Conservation (phyloP, 2,888 invertebrate species). For the Zygothrica quintamaculata region DNA sequence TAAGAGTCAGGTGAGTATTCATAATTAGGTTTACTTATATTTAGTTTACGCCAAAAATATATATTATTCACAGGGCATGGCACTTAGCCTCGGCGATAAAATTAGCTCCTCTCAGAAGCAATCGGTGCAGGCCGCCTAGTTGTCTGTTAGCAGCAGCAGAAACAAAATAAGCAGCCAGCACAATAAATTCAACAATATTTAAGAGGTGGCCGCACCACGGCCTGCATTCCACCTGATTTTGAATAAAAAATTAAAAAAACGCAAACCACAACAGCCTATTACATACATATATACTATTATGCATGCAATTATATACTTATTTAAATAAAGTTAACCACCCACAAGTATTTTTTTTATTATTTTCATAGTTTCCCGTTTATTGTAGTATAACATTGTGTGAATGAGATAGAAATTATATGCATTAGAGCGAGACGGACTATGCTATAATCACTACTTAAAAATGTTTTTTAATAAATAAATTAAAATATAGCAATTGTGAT, state of each 20-base stretch:
- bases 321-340: conserved; percentile 53
- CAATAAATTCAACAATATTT: conserved; percentile 34
- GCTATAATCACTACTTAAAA: too few species aligned
- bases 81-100: conserved; percentile 98
- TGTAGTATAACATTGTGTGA: not conserved
- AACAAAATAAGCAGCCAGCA: conserved; percentile 25
- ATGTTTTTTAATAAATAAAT: too few species aligned
- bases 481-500: too few species aligned
- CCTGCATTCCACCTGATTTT: conserved; percentile 57
- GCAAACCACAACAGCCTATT: conserved; percentile 45
- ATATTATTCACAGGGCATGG: conserved; percentile 93
- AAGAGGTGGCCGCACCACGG: conserved; percentile 38
- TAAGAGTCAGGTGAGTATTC: conserved; percentile 93
- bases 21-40: not conserved
- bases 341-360: conserved; percentile 5
- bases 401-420: not conserved
- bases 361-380: not conserved
- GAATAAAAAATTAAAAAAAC: too few species aligned
- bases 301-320: conserved; percentile 44
- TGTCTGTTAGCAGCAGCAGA: conserved; percentile 10
- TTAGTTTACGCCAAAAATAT: conserved; percentile 1
- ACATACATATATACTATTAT: conserved; percentile 34
- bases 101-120: conserved; percentile 96
- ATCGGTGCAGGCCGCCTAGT: conserved; percentile 84
- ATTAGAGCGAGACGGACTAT: too few species aligned